A percentile compares a stretch with the other conserved stretches of the same genome.
Conservation (phyloP, 1,140 invertebrate genomes). For the Chrysoperla carnea region DNA sequence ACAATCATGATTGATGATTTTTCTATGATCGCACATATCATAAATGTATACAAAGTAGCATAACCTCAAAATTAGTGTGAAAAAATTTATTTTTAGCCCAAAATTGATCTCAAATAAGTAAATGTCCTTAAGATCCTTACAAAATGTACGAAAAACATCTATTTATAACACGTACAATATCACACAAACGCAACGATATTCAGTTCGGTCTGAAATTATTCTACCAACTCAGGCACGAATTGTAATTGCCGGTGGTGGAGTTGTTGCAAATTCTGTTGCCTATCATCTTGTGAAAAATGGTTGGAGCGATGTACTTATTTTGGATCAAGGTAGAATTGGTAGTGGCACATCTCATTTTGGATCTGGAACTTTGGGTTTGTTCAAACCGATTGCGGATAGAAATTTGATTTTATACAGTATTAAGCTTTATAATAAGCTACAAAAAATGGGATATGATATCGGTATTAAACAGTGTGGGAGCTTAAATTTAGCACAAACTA, state of each 20-base stretch:
- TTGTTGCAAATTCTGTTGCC: conserved; percentile 45
- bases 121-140: too few relatives aligned
- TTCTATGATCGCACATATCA: too few relatives aligned
- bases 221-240: conserved; percentile 31
- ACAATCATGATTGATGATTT: too few relatives aligned
- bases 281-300: conserved; percentile 44
- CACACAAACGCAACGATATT: too few relatives aligned
- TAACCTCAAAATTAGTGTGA: too few relatives aligned
- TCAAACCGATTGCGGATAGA: conserved; percentile 36
- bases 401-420: conserved; percentile 40
- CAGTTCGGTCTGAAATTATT: not conserved
- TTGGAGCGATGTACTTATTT: conserved; percentile 41
- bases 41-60: too few relatives aligned
- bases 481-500: conserved; percentile 50
- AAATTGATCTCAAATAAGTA: too few relatives aligned
- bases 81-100: too few relatives aligned
- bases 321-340: conserved; percentile 45
- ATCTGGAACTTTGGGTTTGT: conserved; percentile 41
- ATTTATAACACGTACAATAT: too few relatives aligned
- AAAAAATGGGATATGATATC: conserved; percentile 40
- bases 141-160: too few relatives aligned
- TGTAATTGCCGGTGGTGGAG: conserved; percentile 46
- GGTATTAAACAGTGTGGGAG: conserved; percentile 48
- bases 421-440: conserved; percentile 38
- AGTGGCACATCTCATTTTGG: conserved; percentile 49